Percentiles rank a stretch among this genome's conserved stretches.
These are phyloP conservation scores for Linnaemya tessellans DNA, from an alignment of 2,888 invertebrate genomes.

Conservation along the genomic window DNA sequence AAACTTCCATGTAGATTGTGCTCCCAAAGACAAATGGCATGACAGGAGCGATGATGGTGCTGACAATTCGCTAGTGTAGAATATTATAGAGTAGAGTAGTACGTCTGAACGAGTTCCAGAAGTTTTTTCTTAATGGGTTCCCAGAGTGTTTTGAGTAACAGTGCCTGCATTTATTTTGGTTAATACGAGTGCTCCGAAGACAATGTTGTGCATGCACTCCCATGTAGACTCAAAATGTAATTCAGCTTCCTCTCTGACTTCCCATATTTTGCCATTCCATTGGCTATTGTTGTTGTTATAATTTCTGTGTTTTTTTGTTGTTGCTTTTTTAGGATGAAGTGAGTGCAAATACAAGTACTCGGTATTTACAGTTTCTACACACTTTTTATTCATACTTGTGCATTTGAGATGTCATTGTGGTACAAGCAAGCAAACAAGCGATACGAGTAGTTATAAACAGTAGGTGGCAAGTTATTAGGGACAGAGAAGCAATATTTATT, in stretches of 20 bases:
- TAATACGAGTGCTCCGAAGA: slow-evolving; percentile 6
- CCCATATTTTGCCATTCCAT: slow-evolving; percentile 28
- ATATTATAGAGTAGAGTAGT: slow-evolving; percentile 28
- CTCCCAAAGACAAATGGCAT: slow-evolving; percentile 38
- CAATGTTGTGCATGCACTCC: slow-evolving; percentile 13
- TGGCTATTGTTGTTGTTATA: too few species aligned
- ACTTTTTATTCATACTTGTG: slow-evolving; percentile 8
- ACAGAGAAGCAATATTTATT: background rate
- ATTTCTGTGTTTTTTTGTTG: too few species aligned
- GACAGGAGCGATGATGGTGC: slow-evolving; percentile 14
- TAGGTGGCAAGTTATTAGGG: background rate
- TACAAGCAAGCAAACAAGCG: background rate
- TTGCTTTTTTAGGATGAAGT: slow-evolving; percentile 32
- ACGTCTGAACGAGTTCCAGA: slow-evolving; percentile 34
- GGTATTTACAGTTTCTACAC: slow-evolving; percentile 42
- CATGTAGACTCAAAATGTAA: slow-evolving; percentile 9
- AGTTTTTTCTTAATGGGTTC: slow-evolving; percentile 27
- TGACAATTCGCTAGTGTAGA: slow-evolving; percentile 12
- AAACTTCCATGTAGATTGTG: slow-evolving; percentile 6
- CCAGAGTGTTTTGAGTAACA: slow-evolving; percentile 8
- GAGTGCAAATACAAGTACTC: slow-evolving; percentile 54
- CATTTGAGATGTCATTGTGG: slow-evolving; percentile 7
- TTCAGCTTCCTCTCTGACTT: slow-evolving; percentile 36
- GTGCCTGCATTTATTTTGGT: slow-evolving; percentile 6
- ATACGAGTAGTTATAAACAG: slow-evolving; percentile 5